A percentile compares a stretch with the other conserved stretches of the same genome.
phyloP scores from a whole-genome alignment of 2,888 invertebrate species.

The Orchesella flavescens region DNA sequence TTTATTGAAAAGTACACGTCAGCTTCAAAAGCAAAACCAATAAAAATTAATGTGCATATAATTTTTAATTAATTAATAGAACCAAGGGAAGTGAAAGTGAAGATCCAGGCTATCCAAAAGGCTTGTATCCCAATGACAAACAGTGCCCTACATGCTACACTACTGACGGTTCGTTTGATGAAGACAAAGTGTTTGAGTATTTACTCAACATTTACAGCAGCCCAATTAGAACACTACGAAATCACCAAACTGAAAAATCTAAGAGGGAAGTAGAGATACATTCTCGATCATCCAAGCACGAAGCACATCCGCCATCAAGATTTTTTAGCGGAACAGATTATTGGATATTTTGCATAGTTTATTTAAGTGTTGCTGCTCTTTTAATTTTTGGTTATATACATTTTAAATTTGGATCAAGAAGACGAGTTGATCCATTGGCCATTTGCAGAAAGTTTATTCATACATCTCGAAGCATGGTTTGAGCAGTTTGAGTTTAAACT shows the following conservation, averaged over 20 bases:
- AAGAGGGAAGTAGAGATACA: constrained; percentile 12
- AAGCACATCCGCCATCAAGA: constrained; percentile 1
- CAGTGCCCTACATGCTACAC: constrained; percentile 81
- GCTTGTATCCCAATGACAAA: constrained; percentile 85
- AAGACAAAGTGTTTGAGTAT: constrained; percentile 80
- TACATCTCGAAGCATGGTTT: constrained; percentile 38
- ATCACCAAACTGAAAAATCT: neutral
- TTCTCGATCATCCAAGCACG: neutral
- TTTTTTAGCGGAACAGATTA: constrained; percentile 81
- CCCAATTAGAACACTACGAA: constrained; percentile 59
- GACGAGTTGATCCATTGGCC: constrained; percentile 61
- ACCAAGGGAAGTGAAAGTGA: constrained; percentile 90
- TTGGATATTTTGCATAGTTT: constrained; percentile 84
- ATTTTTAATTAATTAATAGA: constrained; percentile 36
- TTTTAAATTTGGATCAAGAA: constrained; percentile 75
- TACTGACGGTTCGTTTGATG: constrained; percentile 79
- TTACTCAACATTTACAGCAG: constrained; percentile 77
- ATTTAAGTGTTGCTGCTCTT: constrained; percentile 83
- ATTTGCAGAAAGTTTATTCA: constrained; percentile 50
- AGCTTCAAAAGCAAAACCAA: neutral
- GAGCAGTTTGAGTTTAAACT: too few relatives aligned
- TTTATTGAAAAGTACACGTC: neutral
- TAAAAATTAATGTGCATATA: neutral
- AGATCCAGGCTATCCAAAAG: constrained; percentile 91
- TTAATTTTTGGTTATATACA: constrained; percentile 84